A percentile compares a stretch with the other conserved stretches of the same genome.
Evolutionary conservation across 2,113 vertebrate species (phyloP).

Genomic region (Beaufortia kweichowensis): DNA sequence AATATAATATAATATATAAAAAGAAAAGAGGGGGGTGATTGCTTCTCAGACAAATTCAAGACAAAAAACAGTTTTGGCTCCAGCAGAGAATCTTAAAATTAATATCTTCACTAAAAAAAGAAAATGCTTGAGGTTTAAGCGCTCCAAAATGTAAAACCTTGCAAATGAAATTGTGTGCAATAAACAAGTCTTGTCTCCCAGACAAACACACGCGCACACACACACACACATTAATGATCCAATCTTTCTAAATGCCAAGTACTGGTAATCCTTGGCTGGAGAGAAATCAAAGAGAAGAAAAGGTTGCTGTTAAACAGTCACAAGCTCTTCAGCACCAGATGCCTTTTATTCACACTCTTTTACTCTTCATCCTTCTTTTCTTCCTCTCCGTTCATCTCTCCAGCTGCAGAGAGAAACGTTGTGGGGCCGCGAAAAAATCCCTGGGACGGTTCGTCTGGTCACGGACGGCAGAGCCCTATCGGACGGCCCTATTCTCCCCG

Average conservation of each 20-base stretch:
- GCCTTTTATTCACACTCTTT: slow-evolving; percentile 82
- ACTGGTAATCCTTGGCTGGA: slow-evolving; percentile 77
- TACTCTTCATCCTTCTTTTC: slow-evolving; percentile 64
- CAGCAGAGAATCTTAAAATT: neutral
- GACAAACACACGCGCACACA: slow-evolving; percentile 41
- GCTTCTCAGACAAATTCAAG: neutral
- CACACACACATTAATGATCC: slow-evolving; percentile 70
- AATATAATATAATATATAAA: neutral
- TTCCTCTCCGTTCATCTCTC: slow-evolving; percentile 58
- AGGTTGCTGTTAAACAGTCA: slow-evolving; percentile 81
- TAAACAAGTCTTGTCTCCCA: neutral
- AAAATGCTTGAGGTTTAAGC: neutral
- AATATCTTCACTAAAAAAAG: neutral
- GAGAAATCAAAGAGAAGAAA: slow-evolving; percentile 76
- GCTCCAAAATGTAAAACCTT: slow-evolving; percentile 40
- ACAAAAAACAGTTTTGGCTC: neutral
- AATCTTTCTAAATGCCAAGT: slow-evolving; percentile 76
- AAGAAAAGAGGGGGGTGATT: neutral
- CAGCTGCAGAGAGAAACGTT: slow-evolving; percentile 86
- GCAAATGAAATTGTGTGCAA: slow-evolving; percentile 44
- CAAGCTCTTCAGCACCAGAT: slow-evolving; percentile 89
- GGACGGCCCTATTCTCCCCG: slow-evolving; percentile 79
- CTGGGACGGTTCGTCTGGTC: slow-evolving; percentile 96
- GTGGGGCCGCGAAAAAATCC: slow-evolving; percentile 85
- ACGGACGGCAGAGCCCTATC: slow-evolving; percentile 82